Evolutionary conservation across 2,797 vertebrate species (phyloP), one percentile per base, ranked within the genome.

Genomic region (Lagocephalus sceleratus): DNA sequence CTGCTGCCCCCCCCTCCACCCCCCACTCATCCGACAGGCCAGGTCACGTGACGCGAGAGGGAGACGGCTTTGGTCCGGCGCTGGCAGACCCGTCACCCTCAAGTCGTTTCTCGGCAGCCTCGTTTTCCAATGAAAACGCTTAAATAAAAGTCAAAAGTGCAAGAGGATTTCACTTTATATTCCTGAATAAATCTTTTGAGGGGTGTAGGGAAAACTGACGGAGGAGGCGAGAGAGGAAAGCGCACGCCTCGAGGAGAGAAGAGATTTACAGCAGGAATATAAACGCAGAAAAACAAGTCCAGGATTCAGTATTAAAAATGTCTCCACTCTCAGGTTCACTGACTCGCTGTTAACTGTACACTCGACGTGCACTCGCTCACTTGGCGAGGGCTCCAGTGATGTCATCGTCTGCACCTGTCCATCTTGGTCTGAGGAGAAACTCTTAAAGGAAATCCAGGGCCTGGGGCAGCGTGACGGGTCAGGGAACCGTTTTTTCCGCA

Each of bases 101-200:
- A 82, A 79, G 68, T 69, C 51, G 4, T 69, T 71, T 69, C 63
- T 57, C 68, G 54, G 20, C 11, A 65, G 66, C 54, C 47, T 63
- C 54, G 15, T 49, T 74, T 76, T 68, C 66, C 66, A 83, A 71
- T 63, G 47, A 72, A 75, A 60, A 52, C 51, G 12, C 76, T 84
- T 81, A 79, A 35, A 86, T 76, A 49, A 42, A 63, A 84, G 78
- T 85, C 78, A 78, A 78, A 78, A 79, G 72, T 76, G 73, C 57
- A 29, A 68, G 68, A 65, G 72, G 70, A 80, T 84, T 79, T 82
- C 62, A 77, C 81, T 81, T 75, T 42, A 22, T 74, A 76, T 75
- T 80, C 68, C 62, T 73, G 64, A 81, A 76, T 71, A 74, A 74
- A 83, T 83, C 73, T 83, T 66, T 57, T 38, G 63, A 62, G 54